Conservation (phyloP, 2,797 vertebrate genomes). For the Poliocrania exsul region DNA sequence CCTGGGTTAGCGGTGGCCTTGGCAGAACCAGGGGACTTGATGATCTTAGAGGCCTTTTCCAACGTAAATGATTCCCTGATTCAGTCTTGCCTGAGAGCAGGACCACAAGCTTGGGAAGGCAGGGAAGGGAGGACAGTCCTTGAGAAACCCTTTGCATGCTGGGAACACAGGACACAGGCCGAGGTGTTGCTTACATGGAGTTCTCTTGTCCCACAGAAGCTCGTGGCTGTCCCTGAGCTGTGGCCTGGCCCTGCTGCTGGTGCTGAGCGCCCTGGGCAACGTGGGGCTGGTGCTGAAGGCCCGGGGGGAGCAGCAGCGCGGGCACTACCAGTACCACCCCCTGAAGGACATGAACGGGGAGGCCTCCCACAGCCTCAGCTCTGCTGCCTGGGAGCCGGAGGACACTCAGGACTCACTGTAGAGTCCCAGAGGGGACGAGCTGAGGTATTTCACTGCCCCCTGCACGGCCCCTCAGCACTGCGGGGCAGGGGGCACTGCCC, state of each 20-base stretch:
- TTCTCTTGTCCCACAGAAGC: neutral
- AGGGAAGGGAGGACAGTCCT: neutral
- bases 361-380: neutral
- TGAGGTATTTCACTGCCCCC: neutral
- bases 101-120: neutral
- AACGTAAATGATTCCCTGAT: rapidly evolving
- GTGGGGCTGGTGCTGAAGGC: neutral
- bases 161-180: neutral
- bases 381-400: neutral
- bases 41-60: neutral
- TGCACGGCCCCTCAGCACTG: neutral
- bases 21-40: neutral
- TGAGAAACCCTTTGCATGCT: neutral
- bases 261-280: neutral
- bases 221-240: neutral
- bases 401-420: neutral
- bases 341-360: neutral
- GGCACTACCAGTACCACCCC: neutral
- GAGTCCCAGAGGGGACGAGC: neutral
- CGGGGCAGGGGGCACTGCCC: neutral
- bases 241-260: neutral
- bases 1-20: neutral
- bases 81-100: neutral
- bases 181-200: neutral
- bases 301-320: neutral